Base-by-base conservation (phyloP, 2,113 vertebrate genomes). In the Megaptera novaeangliae region DNA sequence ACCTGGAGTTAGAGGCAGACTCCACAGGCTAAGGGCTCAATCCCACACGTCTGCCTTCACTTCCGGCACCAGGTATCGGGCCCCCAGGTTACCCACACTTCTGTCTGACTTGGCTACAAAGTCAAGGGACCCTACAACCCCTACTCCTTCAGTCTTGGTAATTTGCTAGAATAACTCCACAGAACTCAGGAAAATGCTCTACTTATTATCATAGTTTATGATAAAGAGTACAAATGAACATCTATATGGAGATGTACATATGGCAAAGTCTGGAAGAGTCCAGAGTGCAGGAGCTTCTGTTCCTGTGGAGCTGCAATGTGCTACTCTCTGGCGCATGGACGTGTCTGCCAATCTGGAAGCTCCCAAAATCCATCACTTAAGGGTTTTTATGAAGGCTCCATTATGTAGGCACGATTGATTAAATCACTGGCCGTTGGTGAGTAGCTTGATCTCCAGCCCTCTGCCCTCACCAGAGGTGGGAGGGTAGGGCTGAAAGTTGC, bases 401-500 rank as follows among this genome's bases (percentile, higher is more conserved):
- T 27, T 20, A 21, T 1, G 2, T 1, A 13, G 74, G 27, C 36
- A 49, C 5, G 46, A 31, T 0, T 36, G 34, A 57, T 1, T 10
- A 34, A 36, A 12, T 34, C 75, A n/a, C 0, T 8, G 55, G 29
- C 25, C 17, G 13, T 3, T 14, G 12, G 20, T 46, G 17, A 61
- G 14, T 18, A n/a, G 21, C 18, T 13, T 18, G 21, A 31, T 17
- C 34, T 23, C 81, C 18, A 27, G 63, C 44, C 39, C 27, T 23
- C 44, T 57, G 46, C 46, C 34, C 15, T 41, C 14, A 17, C 41
- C 4, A 8, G 34, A 81, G 46, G n/a, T 13, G 80, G n/a, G 29
- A 87, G 59, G 17, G 25, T 8, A 34, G 21, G 23, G 17, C 29
- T n/a, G 25, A 39, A 68, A 91, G 39, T 39, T 1, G 21, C 71